Base-by-base conservation (phyloP, 2,888 invertebrate species). In the Lepidocyrtinus sp. region DNA sequence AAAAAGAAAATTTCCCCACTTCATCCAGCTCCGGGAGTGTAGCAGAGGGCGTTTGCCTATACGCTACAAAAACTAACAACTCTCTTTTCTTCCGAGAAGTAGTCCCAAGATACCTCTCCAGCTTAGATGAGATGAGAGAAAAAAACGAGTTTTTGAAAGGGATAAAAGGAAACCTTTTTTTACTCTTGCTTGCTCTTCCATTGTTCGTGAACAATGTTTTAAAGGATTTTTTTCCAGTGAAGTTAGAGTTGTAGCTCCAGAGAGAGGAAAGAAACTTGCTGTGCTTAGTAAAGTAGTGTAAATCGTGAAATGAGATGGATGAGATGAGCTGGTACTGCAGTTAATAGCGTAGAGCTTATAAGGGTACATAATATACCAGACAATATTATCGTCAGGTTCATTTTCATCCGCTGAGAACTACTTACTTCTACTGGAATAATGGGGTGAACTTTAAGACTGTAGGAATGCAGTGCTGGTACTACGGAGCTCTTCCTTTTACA, bases 161-260 rank as follows among this genome's bases (percentile, higher is more conserved):
- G 17, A 70, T 69, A 25, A 64, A 76, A 46, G 21, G 15, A 45
- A 46, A 45, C 55, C 22, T 61, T 64, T 65, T 65, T 59, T 73
- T 73, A 65, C 55, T 73, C 59, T 50, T 50, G 50, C 64, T 55
- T 70, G 50, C 26, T 61, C 27, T 21, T 36, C 15, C 50, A 50
- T 75, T 62, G 25, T 76, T 50, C 64, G 26, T 70, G 26, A 59
- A 67, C n/a, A 50, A 50, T 50, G 50, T 50, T 50, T 50, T 50
- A 50, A 50, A 50, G 50, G 50, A 50, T 50, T 50, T 50, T 50
- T 50, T 5, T 50, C 17, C 5, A n/a, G 50, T 17, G 17, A 36
- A 36, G 17, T 15, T 50, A 50, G 50, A 17, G 12, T 15, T 17
- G 17, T 50, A 50, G 17, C 17, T 50, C 50, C 50, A 15, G n/a